phyloP scores from a whole-genome alignment of 2,113 vertebrate genomes.

The Cyprinodon variegatus region DNA sequence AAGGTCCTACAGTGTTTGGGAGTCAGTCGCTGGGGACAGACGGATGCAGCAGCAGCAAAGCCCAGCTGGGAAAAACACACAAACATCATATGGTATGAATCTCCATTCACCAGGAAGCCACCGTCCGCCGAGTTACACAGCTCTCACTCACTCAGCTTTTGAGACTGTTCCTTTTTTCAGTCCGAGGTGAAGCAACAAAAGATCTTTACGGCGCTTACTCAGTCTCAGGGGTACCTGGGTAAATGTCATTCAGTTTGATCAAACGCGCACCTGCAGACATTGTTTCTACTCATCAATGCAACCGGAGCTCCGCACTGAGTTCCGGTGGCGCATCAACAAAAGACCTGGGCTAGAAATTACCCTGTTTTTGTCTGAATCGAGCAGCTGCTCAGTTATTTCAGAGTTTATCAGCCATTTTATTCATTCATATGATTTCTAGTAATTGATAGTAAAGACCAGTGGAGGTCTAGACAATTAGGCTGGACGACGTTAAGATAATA shows the following conservation, averaged over 20 bases:
- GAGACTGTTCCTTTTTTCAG: conserved; percentile 29
- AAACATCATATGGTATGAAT: conserved; percentile 11
- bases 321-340: conserved; percentile 50
- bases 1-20: conserved; percentile 13
- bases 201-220: conserved; percentile 55
- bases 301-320: conserved; percentile 36
- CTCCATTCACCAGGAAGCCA: conserved; percentile 18
- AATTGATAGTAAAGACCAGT: conserved; percentile 31
- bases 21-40: conserved; percentile 19
- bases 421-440: conserved; percentile 46
- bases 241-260: conserved; percentile 67
- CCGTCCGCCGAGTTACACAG: conserved; percentile 24
- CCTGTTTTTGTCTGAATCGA: conserved; percentile 45
- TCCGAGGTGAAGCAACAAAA: conserved; percentile 57
- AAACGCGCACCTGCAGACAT: conserved; percentile 67
- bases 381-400: conserved; percentile 57
- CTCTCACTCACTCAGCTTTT: conserved; percentile 35
- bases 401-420: conserved; percentile 51
- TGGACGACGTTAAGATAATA: background rate
- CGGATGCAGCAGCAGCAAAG: conserved; percentile 16
- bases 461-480: conserved; percentile 18
- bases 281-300: conserved; percentile 61
- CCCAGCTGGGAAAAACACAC: conserved; percentile 6
- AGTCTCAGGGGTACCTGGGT: conserved; percentile 62
- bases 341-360: conserved; percentile 69